Percentiles rank a stretch among this genome's conserved stretches.
phyloP scores from a whole-genome alignment of 2,888 invertebrate species.

The Trisateles emortualis region DNA sequence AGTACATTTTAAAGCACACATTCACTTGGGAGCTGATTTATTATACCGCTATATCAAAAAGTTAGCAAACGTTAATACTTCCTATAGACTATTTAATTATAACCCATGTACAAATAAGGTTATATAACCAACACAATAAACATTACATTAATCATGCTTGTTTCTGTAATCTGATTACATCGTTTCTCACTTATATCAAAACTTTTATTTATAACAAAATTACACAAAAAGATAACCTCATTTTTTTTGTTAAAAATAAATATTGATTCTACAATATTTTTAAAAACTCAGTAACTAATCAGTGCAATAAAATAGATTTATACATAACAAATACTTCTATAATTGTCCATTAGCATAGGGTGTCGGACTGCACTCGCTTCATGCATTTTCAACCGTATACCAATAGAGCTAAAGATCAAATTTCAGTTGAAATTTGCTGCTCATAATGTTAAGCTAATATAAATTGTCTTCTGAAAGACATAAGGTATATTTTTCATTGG shows the following conservation, averaged over 20 bases:
- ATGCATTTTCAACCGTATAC: not conserved
- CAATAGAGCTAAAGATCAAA: not conserved
- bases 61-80: conserved; percentile 35
- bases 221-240: too few species aligned
- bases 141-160: conserved; percentile 73
- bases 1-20: too few species aligned
- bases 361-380: not conserved
- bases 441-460: not conserved
- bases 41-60: too few species aligned
- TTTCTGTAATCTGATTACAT: conserved; percentile 63
- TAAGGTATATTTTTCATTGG: not conserved
- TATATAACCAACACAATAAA: conserved; percentile 69
- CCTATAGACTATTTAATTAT: conserved; percentile 32
- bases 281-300: not conserved
- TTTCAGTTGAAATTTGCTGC: not conserved
- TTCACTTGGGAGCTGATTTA: too few species aligned
- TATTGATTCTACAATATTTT: not conserved
- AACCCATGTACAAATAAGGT: conserved; percentile 60
- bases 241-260: too few species aligned
- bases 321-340: not conserved
- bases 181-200: conserved; percentile 28
- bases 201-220: not conserved
- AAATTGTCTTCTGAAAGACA: not conserved
- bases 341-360: not conserved
- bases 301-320: not conserved